phyloP scores from a whole-genome alignment of 2,888 invertebrate species.

The Macroteleia sp. region DNA sequence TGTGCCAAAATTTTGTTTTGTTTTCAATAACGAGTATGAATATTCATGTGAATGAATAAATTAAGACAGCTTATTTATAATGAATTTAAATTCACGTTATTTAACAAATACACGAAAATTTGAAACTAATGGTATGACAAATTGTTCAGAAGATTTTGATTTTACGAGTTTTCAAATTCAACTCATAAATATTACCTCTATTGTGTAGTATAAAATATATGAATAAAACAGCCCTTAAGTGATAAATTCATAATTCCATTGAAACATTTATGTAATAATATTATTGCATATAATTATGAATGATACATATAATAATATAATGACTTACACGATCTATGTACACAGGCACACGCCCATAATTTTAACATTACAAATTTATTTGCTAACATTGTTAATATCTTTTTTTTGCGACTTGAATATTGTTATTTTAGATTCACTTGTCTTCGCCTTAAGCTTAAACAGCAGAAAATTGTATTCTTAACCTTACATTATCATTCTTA shows the following conservation, averaged over 20 bases:
- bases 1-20: neutral
- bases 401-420: conserved; percentile 10
- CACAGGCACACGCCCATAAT: conserved; percentile 35
- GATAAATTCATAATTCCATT: conserved; percentile 68
- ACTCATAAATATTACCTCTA: too few species aligned
- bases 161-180: too few species aligned
- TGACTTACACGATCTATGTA: conserved; percentile 28
- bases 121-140: too few species aligned
- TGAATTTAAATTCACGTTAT: too few species aligned
- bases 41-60: too few species aligned
- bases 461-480: conserved; percentile 11
- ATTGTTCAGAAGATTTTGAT: too few species aligned
- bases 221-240: conserved; percentile 77
- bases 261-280: conserved; percentile 64
- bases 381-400: conserved; percentile 15
- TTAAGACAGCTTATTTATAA: too few species aligned
- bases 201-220: conserved; percentile 82
- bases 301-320: conserved; percentile 35
- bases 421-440: conserved; percentile 11
- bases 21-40: too few species aligned
- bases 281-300: conserved; percentile 60
- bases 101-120: too few species aligned
- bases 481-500: conserved; percentile 14
- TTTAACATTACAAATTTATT: conserved; percentile 35
- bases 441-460: conserved; percentile 13